phyloP scores from a whole-genome alignment of 2,888 invertebrate species.

The Drosophila bunnanda region DNA sequence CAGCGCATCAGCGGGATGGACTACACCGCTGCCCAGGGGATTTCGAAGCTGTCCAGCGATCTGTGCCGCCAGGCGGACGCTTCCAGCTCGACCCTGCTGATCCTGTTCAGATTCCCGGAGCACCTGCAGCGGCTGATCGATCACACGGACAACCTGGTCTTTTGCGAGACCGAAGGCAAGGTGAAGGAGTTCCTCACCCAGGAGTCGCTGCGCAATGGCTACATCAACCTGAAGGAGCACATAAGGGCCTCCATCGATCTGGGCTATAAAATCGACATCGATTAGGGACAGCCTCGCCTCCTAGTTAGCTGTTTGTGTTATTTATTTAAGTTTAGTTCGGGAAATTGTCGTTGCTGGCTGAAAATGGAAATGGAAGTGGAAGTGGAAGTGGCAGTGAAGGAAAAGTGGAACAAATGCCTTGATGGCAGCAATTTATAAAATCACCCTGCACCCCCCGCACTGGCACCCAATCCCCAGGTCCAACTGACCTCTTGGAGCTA shows the following conservation, averaged over 20 bases:
- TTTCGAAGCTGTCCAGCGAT: slow-evolving; percentile 82
- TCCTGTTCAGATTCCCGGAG: slow-evolving; percentile 77
- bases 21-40: slow-evolving; percentile 87
- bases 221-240: slow-evolving; percentile 83
- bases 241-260: slow-evolving; percentile 84
- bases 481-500: slow-evolving; percentile 46
- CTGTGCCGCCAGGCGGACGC: slow-evolving; percentile 73
- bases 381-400: slow-evolving; percentile 48
- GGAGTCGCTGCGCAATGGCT: slow-evolving; percentile 83
- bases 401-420: slow-evolving; percentile 70
- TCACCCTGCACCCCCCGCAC: slow-evolving; percentile 43
- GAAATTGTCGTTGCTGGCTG: slow-evolving; percentile 33
- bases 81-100: slow-evolving; percentile 73
- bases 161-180: slow-evolving; percentile 81
- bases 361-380: slow-evolving; percentile 41
- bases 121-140: slow-evolving; percentile 82
- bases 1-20: slow-evolving; percentile 88
- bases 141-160: slow-evolving; percentile 82
- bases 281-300: slow-evolving; percentile 53
- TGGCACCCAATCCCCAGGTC: slow-evolving; percentile 18
- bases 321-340: slow-evolving; percentile 60
- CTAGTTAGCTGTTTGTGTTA: slow-evolving; percentile 53
- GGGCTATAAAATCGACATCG: slow-evolving; percentile 83
- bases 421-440: slow-evolving; percentile 77
- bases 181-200: slow-evolving; percentile 83